Conservation (phyloP, 2,888 invertebrate species). For the Choreutis nemorana region DNA sequence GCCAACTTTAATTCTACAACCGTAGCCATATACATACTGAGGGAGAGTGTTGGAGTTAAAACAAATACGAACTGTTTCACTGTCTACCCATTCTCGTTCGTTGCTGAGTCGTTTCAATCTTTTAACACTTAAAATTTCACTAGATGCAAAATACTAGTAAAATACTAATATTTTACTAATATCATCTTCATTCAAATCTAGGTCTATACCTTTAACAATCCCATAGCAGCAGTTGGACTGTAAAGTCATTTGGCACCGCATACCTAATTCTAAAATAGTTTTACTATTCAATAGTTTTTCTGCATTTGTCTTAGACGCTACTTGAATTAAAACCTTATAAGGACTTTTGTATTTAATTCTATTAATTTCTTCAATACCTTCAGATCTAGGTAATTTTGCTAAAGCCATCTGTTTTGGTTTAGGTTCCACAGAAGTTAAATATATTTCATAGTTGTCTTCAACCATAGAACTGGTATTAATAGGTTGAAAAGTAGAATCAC, state of each 20-base stretch:
- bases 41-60: conserved; percentile 2
- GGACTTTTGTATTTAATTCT: conserved; percentile 12
- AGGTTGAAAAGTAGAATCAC: no score
- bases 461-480: no score
- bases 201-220: conserved; percentile 9
- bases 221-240: conserved; percentile 10
- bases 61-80: conserved; percentile 4
- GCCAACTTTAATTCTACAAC: conserved; percentile 7
- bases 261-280: conserved; percentile 8
- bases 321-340: conserved; percentile 10
- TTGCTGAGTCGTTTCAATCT: conserved; percentile 6
- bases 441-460: conserved; percentile 6
- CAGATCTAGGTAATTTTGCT: conserved; percentile 10
- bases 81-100: conserved; percentile 4
- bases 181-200: conserved; percentile 10
- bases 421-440: conserved; percentile 6
- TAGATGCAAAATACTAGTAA: no score
- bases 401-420: conserved; percentile 13
- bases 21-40: conserved; percentile 5
- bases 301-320: conserved; percentile 8
- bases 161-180: conserved; percentile 5
- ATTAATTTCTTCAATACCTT: conserved; percentile 10
- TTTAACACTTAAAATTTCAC: conserved; percentile 7
- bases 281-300: conserved; percentile 8
- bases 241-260: conserved; percentile 7